Evolutionary conservation across 2,113 vertebrate genomes (phyloP), one percentile per base, ranked within the genome.

Genomic region (Glaucidium brasilianum): DNA sequence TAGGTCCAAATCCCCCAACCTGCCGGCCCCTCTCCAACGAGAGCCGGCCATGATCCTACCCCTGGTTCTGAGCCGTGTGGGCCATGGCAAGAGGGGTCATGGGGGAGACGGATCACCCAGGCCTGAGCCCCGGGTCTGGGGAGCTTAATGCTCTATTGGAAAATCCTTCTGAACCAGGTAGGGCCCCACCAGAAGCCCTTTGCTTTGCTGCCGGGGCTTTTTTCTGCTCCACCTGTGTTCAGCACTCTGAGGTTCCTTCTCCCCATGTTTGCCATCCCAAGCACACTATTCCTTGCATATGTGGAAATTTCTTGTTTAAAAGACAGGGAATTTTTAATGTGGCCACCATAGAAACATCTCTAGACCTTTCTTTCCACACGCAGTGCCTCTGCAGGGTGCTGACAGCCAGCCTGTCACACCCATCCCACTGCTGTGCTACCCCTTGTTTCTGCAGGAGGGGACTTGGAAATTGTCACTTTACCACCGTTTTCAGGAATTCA

Each of bases 1-100:
- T 99, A 97, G 64, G 99, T 98, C 64, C 60, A 6, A 0, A 39
- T 6, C 43, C 35, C 53, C 32, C 22, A 43, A 0, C 11, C 34
- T 4, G 14, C 29, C 9, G 10, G 7, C 8, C 30, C 47, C 26
- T n/a, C 63, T 53, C 52, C 69, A 6, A 1, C 4, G 30, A 16
- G 41, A 63, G 22, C 15, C 18, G 20, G 56, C 5, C 9, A 18
- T 56, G 47, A 58, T 43, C 43, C 1, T 5, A 5, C 7, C 23
- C 29, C 5, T 45, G 43, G 43, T 45, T 16, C 43, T 45, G 43
- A 45, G 43, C 43, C 7, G 8, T 18, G 43, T 45, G 43, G 22
- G 47, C 52, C 19, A 4, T 5, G 34, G 37, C 22, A 35, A 37
- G 56, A 45, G n/a, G 37, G 53, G 30, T 67, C 32, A 52, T 1